Conservation (phyloP, 2,888 invertebrate species). For the Pseudococcus jackbeardsleyi region DNA sequence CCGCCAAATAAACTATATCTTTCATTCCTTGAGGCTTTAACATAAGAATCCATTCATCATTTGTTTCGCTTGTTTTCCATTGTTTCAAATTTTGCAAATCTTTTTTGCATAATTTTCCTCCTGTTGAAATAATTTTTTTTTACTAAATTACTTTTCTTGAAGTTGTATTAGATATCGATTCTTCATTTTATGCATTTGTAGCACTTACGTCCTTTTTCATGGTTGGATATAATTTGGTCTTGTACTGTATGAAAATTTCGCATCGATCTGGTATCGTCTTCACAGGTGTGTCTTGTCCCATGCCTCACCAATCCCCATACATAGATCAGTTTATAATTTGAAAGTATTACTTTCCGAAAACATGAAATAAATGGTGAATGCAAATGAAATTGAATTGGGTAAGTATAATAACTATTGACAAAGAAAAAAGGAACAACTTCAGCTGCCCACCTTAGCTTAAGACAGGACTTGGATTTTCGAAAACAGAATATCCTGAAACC, state of each 20-base stretch:
- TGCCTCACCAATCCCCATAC: constrained; percentile 81
- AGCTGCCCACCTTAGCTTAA: too few species aligned
- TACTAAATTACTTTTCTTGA: too few species aligned
- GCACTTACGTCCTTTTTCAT: neutral
- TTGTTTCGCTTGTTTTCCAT: neutral
- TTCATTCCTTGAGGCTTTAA: too few species aligned
- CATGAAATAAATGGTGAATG: neutral
- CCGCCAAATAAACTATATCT: too few species aligned
- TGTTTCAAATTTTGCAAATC: constrained; percentile 23
- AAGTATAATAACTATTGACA: too few species aligned
- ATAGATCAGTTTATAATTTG: constrained; percentile 80
- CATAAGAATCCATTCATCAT: too few species aligned
- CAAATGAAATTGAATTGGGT: too few species aligned
- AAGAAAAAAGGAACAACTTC: too few species aligned
- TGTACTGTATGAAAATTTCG: neutral
- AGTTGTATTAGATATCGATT: neutral
- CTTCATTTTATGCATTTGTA: neutral
- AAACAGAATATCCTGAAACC: too few species aligned
- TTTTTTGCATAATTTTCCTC: constrained; percentile 36
- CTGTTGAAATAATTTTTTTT: neutral
- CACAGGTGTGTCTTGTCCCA: constrained; percentile 72
- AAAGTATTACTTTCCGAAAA: neutral
- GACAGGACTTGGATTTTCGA: too few species aligned
- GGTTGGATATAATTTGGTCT: neutral
- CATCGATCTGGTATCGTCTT: neutral